Evolutionary conservation across 2,113 vertebrate genomes (phyloP), one percentile per base, ranked within the genome.

Genomic region (Urocolius indicus): DNA sequence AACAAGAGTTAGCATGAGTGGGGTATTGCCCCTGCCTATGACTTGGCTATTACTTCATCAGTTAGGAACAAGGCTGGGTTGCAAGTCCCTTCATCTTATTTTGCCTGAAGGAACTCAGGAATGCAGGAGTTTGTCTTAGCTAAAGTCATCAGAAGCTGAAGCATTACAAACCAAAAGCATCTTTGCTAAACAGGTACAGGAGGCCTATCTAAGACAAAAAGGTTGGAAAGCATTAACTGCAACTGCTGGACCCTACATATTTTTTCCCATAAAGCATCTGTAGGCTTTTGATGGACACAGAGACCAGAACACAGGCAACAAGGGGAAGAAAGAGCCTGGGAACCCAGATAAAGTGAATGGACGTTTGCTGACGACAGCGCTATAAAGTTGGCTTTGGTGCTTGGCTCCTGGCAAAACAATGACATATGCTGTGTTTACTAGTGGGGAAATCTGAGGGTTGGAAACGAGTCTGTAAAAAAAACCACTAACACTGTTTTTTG

Each of bases 401-500:
- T 88, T 93, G 94, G 94, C 86, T 96, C 66, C 87, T 82, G 73
- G 91, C 86, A 74, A 76, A 95, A 94, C 45, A 92, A 82, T 95
- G 90, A 95, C 93, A 90, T 86, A 92, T 84, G 59, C 89, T 83
- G 58, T 93, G 89, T 93, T 96, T 92, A 95, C 95, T 92, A 95
- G 81, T 73, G 27, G 96, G 84, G 92, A 96, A 97, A 88, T 95
- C 67, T 83, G 84, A 92, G 87, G 72, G 87, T 71, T 97, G 94
- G 96, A 97, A 96, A 80, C 34, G 67, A 77, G 69, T 77, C 89
- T 95, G 87, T 87, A 84, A 93, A 96, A 96, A 96, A 96, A 96
- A 34, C 68, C 84, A 81, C 93, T 81, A 74, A 81, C 81, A 93
- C 62, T 1, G 4, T 87, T 96, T 96, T 96, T 74, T 94, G 89